Percentiles rank a stretch among this genome's conserved stretches.
phyloP scores from a whole-genome alignment of 2,797 vertebrate genomes.

The Sebastes paucispinis region DNA sequence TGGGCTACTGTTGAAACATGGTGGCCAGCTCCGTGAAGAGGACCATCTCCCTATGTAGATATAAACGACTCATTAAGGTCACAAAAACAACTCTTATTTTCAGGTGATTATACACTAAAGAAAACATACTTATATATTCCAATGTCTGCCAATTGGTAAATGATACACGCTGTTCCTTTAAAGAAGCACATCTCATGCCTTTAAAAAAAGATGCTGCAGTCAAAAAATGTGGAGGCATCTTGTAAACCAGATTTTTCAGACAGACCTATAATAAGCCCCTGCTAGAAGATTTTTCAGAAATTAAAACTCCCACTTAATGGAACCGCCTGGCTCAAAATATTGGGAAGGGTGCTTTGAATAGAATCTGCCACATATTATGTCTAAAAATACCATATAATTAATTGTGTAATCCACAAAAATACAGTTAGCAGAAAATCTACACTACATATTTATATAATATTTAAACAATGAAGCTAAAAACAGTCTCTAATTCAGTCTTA shows the following conservation, averaged over 20 bases:
- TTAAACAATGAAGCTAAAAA: background rate
- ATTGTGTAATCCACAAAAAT: background rate
- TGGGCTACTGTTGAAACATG: background rate
- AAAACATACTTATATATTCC: background rate
- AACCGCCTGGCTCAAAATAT: background rate
- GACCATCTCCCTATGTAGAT: background rate
- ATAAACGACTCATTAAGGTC: background rate
- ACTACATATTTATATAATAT: background rate
- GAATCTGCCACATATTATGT: background rate
- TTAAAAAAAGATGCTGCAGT: background rate
- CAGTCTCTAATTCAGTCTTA: background rate
- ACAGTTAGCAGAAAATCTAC: background rate
- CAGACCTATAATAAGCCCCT: background rate
- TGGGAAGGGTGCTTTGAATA: background rate
- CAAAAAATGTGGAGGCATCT: background rate
- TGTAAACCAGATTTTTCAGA: conserved; percentile 6
- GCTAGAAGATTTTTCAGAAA: conserved; percentile 1
- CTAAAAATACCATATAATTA: background rate
- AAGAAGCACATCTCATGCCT: background rate
- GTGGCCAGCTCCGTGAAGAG: background rate
- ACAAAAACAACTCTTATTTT: background rate
- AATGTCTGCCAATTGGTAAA: background rate
- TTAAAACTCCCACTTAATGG: conserved; percentile 15
- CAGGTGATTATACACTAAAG: background rate
- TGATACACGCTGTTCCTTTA: background rate